phyloP scores from a whole-genome alignment of 2,888 invertebrate genomes.

The Phyllotreta cruciferae region DNA sequence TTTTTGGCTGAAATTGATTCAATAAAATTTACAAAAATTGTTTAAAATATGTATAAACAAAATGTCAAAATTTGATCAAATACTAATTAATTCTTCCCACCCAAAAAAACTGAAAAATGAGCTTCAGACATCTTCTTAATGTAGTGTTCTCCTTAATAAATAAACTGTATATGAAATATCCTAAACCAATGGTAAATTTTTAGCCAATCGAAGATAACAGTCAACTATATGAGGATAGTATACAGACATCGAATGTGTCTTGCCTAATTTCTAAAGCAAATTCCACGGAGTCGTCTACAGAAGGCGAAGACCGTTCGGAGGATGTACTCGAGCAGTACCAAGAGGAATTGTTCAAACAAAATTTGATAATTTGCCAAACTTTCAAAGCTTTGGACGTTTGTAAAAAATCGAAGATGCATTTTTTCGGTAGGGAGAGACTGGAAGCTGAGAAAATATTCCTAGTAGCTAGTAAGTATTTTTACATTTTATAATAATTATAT shows the following conservation, averaged over 20 bases:
- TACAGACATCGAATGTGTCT: slow-evolving; percentile 35
- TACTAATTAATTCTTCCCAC: too few species aligned
- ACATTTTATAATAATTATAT: background rate
- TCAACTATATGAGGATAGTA: slow-evolving; percentile 20
- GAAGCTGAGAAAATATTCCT: slow-evolving; percentile 47
- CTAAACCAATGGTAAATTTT: too few species aligned
- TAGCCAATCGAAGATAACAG: slow-evolving; percentile 1
- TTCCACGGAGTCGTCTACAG: slow-evolving; percentile 8
- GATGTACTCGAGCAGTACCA: slow-evolving; percentile 34
- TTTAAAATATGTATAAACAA: too few species aligned
- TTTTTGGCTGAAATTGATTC: too few species aligned
- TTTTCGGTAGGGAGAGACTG: slow-evolving; percentile 39
- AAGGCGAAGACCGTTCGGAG: background rate
- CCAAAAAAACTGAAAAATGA: too few species aligned
- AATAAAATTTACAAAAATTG: too few species aligned
- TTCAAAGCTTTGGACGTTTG: slow-evolving; percentile 45
- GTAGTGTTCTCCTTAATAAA: too few species aligned
- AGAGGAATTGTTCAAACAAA: slow-evolving; percentile 41
- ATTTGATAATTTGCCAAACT: slow-evolving; percentile 44
- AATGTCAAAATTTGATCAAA: too few species aligned
- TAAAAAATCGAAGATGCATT: slow-evolving; percentile 37
- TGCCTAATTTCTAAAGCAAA: slow-evolving; percentile 38
- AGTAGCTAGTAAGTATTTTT: slow-evolving; percentile 42
- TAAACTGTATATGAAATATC: too few species aligned
- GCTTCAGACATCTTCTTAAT: too few species aligned